Base-by-base conservation (phyloP, 2,888 invertebrate genomes). In the Falcaria lacertinaria region DNA sequence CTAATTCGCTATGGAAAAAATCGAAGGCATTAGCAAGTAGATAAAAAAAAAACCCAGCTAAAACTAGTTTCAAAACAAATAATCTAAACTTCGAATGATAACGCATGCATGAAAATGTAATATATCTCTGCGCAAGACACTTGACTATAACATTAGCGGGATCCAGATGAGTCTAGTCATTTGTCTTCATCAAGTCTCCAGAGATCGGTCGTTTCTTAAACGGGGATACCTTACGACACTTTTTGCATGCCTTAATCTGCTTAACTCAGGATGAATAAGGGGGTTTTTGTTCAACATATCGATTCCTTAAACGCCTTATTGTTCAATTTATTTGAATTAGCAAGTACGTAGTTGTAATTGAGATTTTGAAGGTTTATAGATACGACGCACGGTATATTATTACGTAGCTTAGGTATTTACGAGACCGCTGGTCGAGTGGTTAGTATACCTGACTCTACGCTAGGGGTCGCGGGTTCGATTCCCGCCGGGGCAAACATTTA, bases 181-280 rank as follows among this genome's bases (percentile, higher is more conserved):
- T 53, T 52, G 51, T 57, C 57, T 57, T 54, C 57, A 50, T 57
- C 54, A 51, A 46, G 36, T 36, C 52, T 45, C 45, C 33, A 38
- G 45, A 34, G 37, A 37, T 37, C 22, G 14, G 37, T 37, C 22
- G 37, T 22, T 37, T 22, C 37, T 37, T 37, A 37, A 37, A 15
- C 37, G 37, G 22, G 40, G 47, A 46, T 45, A 48, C 45, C 50
- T 54, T 45, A 36, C 41, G 47, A 45, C 43, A 40, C 34, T 46
- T 43, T 42, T 37, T 37, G 22, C 14, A 37, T 22, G 22, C 14
- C 37, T 37, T 37, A 37, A 37, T 37, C 37, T 37, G 22, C 37
- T 37, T 37, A 37, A 14, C 14, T 25, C 22, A 22, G 15, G 15
- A 5, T 37, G 37, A 37, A 22, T 37, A 37, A 37, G 40, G 14